Base-by-base conservation (phyloP, 2,113 vertebrate genomes). In the Drymodes brunneopygia region DNA sequence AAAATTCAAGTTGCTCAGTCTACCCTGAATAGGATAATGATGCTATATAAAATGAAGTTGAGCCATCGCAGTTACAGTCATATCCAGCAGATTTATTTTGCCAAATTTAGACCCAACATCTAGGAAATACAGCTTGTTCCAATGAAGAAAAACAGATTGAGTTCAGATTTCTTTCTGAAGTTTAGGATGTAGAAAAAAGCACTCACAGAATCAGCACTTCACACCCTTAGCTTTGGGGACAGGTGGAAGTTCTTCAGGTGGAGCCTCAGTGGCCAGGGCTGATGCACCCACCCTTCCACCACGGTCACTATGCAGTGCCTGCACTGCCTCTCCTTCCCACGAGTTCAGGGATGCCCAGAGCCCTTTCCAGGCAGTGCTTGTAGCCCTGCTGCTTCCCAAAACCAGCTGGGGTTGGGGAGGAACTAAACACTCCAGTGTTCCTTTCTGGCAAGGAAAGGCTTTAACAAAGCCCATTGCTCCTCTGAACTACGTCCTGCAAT, bases 281-380 rank as follows among this genome's bases (percentile, higher is more conserved):
- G 50, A 25, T 3, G 11, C 23, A 33, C 3, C 19, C 44, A 17
- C 6, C 13, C 40, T 72, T 22, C 16, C 13, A 2, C 15, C 45
- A 18, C 29, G 29, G 29, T 13, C 1, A 1, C 54, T 12, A 23
- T 7, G 72, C 11, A n/a, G 9, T 0, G 1, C 38, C 6, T 3
- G 35, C 48, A 2, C 12, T 38, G 20, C 5, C 21, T 65, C 29
- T 47, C 15, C 48, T 28, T 36, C 27, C 35, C 29, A 11, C 0
- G 5, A 28, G 14, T 3, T 31, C 45, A 29, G 64, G n/a, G 45
- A 14, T 27, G 17, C 56, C 24, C 45, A 56, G 36, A 47, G 36
- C 58, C 20, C 54, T 56, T 38, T 20, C 58, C 69, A 51, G 51
- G 42, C 24, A 14, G 2, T 5, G 9, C 21, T 4, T 13, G 36